A percentile compares a stretch with the other conserved stretches of the same genome.
These are phyloP conservation scores for Morpho deidamia DNA, from an alignment of 2,888 invertebrate genomes.

Conservation along the genomic window DNA sequence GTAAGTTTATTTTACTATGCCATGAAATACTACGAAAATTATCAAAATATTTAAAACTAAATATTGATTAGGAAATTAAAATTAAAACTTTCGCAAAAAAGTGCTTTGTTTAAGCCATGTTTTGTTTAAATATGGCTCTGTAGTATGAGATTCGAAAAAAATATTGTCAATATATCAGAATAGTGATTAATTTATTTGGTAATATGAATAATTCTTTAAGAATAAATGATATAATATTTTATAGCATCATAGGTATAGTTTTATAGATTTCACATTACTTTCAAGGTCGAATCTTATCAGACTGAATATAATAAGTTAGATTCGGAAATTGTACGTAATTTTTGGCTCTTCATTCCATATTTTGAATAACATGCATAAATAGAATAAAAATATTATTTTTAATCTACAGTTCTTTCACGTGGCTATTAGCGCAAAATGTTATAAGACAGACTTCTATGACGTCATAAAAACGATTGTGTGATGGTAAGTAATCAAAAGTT, in stretches of 20 bases:
- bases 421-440: no score
- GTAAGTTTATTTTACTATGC: no score
- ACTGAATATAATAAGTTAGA: slow-evolving; percentile 18
- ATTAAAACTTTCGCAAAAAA: no score
- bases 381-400: no score
- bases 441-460: no score
- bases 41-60: no score
- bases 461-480: no score
- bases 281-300: slow-evolving; percentile 14
- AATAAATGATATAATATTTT: neutral
- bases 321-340: neutral
- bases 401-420: no score
- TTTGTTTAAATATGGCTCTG: slow-evolving; percentile 5
- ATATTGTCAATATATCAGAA: slow-evolving; percentile 8
- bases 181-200: neutral
- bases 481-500: no score
- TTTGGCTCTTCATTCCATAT: neutral
- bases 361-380: neutral
- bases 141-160: neutral
- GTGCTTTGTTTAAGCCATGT: no score
- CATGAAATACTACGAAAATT: no score
- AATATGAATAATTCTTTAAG: neutral
- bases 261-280: slow-evolving; percentile 10
- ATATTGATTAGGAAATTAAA: no score
- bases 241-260: slow-evolving; percentile 4